Evolutionary conservation across 2,888 invertebrate species (phyloP), one percentile per base, ranked within the genome.

Genomic region (Phalera bucephala): DNA sequence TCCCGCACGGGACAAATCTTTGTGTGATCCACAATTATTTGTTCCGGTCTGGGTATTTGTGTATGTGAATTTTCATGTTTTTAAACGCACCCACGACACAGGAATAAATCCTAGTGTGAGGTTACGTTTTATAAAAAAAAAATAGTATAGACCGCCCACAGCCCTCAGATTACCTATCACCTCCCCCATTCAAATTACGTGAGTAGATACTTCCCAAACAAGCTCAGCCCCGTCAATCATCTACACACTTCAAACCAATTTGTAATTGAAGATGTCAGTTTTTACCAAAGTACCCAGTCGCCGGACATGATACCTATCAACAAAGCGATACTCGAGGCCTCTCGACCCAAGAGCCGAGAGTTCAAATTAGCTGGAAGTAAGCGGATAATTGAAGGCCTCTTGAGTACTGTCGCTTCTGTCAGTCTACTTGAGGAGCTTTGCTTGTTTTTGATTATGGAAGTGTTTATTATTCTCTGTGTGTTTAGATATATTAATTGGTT

Each of bases 321-420:
- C 54, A 66, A 66, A 72, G 78, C 77, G 73, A 80, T 58, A 62
- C 74, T 62, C 45, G 61, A 71, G 64, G 50, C 56, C 59, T 34
- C 69, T 76, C 52, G 9, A 9, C 2, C 4, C n/a, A n/a, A n/a
- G 58, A 70, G 57, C 44, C 45, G 51, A 68, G 68, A 37, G 60
- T 47, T 49, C 62, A 74, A 80, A 80, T 82, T 72, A 79, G 46
- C 64, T 64, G 70, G 68, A 78, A 72, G 64, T 75, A 80, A 83
- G 56, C 43, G 55, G 67, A 70, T 80, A 79, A 83, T 80, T 76
- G 72, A 62, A 40, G 45, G 43, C 42, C 36, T 53, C 50, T 56
- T 36, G 29, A 42, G 22, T 37, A 36, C 26, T 48, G 44, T 52
- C 49, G 52, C 56, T 64, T 41, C 58, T 50, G 52, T 49, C 43